Base-by-base conservation (phyloP, 2,797 vertebrate species). In the Spinibarbus caldwelli region DNA sequence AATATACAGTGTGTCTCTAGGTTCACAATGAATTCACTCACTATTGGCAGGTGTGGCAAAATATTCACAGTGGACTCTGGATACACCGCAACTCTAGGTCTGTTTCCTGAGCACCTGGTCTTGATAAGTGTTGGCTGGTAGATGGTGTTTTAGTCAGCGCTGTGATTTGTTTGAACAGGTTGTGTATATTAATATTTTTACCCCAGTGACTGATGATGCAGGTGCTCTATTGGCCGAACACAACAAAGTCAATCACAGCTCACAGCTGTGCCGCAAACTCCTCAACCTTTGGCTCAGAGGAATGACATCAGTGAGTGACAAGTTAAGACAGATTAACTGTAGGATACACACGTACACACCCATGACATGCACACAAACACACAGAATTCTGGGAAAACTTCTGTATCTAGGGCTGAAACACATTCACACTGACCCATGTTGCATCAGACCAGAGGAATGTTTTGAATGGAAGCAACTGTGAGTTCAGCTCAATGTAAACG, bases 381-480 rank as follows among this genome's bases (percentile, higher is more conserved):
- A 54, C 43, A n/a, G 64, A 71, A 71, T 79, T 34, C 83, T 68
- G 26, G 75, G 76, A 78, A 79, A 72, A 7, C 12, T 0, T 72
- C 7, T 31, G 52, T 29, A 70, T 70, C 66, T 26, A 23, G 45
- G 14, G 29, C 73, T 52, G 72, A 79, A 52, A 59, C 34, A 19
- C 86, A 54, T 59, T 29, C 52, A 11, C 1, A 78, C 83, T 88
- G 88, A 82, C 75, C 59, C 83, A 78, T 88, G 78, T 88, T 86
- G 90, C 89, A 90, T 90, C 89, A 89, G 84, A 62, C 87, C 86
- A 70, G 82, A 89, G 90, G 91, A 93, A 94, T 93, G 93, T 93
- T 92, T 93, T 78, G 66, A 41, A 88, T 89, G 90, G 85, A 88
- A 88, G 84, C 80, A 89, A 81, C 87, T 86, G 38, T 90, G 90